Conservation (phyloP, 2,888 invertebrate genomes). For the Folsomia candida region DNA sequence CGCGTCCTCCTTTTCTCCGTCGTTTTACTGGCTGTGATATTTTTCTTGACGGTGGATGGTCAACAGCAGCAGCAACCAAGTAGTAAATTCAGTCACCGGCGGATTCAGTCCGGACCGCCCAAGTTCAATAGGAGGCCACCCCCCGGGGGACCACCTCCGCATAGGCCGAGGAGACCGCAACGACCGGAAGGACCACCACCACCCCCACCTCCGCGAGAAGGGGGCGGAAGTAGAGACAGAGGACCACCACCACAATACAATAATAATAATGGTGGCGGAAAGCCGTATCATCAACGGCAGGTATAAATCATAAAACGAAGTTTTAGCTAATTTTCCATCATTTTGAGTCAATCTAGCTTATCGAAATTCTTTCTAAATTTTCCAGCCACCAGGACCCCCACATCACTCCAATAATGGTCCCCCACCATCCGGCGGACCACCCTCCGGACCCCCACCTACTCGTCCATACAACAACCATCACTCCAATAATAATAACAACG, state of each 20-base stretch:
- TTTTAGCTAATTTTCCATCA: too few species aligned
- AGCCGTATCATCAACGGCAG: background rate
- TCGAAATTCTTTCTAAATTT: too few species aligned
- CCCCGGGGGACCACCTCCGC: background rate
- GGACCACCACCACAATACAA: too few species aligned
- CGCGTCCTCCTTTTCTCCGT: background rate
- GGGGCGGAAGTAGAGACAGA: background rate
- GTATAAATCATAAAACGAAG: too few species aligned
- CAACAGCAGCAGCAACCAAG: background rate
- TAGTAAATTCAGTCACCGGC: conserved; percentile 16
- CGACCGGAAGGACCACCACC: background rate
- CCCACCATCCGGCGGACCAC: too few species aligned
- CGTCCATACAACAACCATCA: background rate
- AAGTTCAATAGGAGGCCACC: conserved; percentile 6
- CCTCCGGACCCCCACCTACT: background rate
- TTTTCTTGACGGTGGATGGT: background rate
- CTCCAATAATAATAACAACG: background rate
- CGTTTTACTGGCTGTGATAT: background rate
- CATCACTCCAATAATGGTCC: too few species aligned
- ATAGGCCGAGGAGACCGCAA: background rate
- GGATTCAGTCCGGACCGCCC: conserved; percentile 16
- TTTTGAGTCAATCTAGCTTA: too few species aligned
- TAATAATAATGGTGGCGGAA: background rate
- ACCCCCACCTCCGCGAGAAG: background rate
- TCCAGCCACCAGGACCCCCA: too few species aligned